phyloP scores from a whole-genome alignment of 37 sponge, comb jelly and placozoan species.

The Petrosia ficiformis region DNA sequence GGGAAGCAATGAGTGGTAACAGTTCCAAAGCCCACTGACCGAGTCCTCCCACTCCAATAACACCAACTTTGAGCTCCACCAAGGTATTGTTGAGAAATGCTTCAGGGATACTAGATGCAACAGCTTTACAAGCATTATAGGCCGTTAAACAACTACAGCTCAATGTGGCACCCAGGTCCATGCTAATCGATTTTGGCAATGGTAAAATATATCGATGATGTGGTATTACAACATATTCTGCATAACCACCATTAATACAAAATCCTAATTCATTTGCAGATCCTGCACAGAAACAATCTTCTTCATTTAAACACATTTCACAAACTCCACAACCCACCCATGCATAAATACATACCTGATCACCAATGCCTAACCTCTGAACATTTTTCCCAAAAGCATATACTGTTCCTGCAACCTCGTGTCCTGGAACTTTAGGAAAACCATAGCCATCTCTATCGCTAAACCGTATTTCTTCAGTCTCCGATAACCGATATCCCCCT shows the following conservation, averaged over 20 bases:
- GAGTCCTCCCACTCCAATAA: slow-evolving; percentile 44
- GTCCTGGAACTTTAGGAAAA: slow-evolving; percentile 49
- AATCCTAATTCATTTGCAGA: slow-evolving; percentile 23
- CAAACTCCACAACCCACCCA: slow-evolving; percentile 48
- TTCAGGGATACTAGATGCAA: background rate
- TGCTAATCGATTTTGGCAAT: slow-evolving; percentile 5
- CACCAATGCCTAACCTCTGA: slow-evolving; percentile 3
- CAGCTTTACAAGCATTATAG: slow-evolving; percentile 28
- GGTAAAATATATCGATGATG: slow-evolving; percentile 16
- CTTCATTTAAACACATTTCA: slow-evolving; percentile 16
- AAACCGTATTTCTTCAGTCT: slow-evolving; percentile 8
- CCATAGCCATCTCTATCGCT: slow-evolving; percentile 15
- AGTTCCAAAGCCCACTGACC: slow-evolving; percentile 29
- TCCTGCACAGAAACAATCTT: slow-evolving; percentile 6
- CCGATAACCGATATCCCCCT: background rate
- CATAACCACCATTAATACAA: slow-evolving; percentile 36
- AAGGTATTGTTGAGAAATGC: background rate
- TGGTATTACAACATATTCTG: slow-evolving; percentile 31
- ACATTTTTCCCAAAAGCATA: slow-evolving; percentile 16
- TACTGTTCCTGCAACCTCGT: slow-evolving; percentile 44
- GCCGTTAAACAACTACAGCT: slow-evolving; percentile 37
- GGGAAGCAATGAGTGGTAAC: slow-evolving; percentile 1
- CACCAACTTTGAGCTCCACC: slow-evolving; percentile 12
- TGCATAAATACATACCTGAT: slow-evolving; percentile 39
- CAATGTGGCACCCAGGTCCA: slow-evolving; percentile 14